These are phyloP conservation scores for Acromyrmex charruanus DNA, from an alignment of 1,140 invertebrate genomes.

Conservation along the genomic window DNA sequence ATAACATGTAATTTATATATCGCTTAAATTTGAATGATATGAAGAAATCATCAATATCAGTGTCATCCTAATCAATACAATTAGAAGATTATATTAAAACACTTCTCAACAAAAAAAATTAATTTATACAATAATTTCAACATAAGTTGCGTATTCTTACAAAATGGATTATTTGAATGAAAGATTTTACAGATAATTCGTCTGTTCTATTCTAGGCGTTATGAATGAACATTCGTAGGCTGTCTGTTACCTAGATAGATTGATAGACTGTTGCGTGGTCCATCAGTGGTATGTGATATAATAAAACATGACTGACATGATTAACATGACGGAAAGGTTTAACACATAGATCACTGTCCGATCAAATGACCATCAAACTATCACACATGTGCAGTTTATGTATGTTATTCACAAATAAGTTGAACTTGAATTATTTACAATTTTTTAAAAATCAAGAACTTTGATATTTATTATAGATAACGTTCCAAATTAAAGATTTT, in stretches of 20 bases:
- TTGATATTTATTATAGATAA: not conserved
- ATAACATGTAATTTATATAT: not conserved
- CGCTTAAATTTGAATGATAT: not conserved
- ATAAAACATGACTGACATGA: constrained; percentile 49
- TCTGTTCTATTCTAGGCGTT: constrained; percentile 31
- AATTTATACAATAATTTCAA: not conserved
- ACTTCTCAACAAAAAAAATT: not conserved
- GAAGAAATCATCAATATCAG: not conserved
- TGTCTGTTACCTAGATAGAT: constrained; percentile 37
- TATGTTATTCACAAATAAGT: constrained; percentile 1
- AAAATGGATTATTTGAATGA: constrained; percentile 7
- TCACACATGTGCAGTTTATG: not conserved
- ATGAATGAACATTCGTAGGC: constrained; percentile 23
- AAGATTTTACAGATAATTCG: not conserved
- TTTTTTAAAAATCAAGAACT: not conserved
- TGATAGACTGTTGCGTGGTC: constrained; percentile 28
- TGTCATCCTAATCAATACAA: not conserved
- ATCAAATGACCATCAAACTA: constrained; percentile 4
- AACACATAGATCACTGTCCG: constrained; percentile 12
- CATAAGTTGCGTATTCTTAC: not conserved
- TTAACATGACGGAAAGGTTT: constrained; percentile 30
- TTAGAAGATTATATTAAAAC: not conserved
- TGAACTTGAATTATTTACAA: not conserved
- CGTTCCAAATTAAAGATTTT: not conserved
- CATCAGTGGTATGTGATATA: constrained; percentile 34